Conservation (phyloP, 2,888 invertebrate species). For the Tenthredo scrophulariae region DNA sequence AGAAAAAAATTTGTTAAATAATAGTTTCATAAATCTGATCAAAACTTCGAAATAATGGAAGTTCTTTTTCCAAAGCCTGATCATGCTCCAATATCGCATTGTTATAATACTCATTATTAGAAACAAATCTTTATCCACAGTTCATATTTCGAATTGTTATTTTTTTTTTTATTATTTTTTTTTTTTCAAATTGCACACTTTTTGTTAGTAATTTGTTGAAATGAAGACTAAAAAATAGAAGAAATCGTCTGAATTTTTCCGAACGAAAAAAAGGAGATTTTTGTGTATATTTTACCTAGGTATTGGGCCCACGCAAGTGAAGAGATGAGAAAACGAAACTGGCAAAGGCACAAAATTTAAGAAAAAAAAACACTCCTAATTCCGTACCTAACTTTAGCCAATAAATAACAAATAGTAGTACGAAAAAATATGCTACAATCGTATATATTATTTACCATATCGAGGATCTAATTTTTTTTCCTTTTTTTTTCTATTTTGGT, state of each 20-base stretch:
- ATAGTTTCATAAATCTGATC: not conserved
- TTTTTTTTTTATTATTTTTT: not conserved
- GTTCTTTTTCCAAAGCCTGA: not conserved
- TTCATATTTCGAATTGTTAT: not conserved
- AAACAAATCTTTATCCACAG: not conserved
- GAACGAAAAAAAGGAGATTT: not conserved
- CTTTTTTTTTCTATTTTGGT: not conserved
- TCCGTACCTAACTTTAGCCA: slow-evolving; percentile 36
- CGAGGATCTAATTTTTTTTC: not conserved
- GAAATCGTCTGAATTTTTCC: not conserved
- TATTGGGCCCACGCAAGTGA: not conserved
- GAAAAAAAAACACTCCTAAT: slow-evolving; percentile 27
- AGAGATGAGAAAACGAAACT: not conserved
- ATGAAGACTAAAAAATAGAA: not conserved
- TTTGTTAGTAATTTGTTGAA: slow-evolving; percentile 22
- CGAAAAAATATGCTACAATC: slow-evolving; percentile 32
- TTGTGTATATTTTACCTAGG: not conserved
- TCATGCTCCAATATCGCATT: not conserved
- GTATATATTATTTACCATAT: slow-evolving; percentile 27
- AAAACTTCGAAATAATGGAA: not conserved
- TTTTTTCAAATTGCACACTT: slow-evolving; percentile 40
- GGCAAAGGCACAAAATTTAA: slow-evolving; percentile 44
- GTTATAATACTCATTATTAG: slow-evolving; percentile 31
- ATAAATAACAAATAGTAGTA: slow-evolving; percentile 49
- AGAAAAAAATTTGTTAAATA: not conserved